Evolutionary conservation across 2,888 invertebrate genomes (phyloP).

Genomic region (Hypomecis atomaria): DNA sequence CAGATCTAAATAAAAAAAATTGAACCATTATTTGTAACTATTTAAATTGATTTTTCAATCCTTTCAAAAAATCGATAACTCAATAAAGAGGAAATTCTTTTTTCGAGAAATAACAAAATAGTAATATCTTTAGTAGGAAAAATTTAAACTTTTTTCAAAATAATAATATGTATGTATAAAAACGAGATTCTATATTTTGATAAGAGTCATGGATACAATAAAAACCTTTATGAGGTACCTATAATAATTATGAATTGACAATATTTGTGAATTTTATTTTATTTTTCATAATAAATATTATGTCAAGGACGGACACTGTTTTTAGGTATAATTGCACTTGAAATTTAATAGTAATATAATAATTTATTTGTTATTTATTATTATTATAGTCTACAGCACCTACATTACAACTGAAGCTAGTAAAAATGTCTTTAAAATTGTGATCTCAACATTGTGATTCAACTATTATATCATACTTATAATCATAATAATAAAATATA

Average conservation of each 20-base stretch:
- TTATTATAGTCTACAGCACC: not conserved
- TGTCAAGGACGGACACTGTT: conserved; percentile 51
- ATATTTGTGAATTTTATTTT: too few species aligned
- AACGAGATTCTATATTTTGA: not conserved
- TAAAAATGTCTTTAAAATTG: conserved; percentile 25
- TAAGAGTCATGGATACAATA: not conserved
- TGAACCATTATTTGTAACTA: too few species aligned
- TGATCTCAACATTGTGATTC: conserved; percentile 38
- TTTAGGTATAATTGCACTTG: conserved; percentile 57
- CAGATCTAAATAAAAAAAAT: too few species aligned
- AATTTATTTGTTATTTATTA: too few species aligned
- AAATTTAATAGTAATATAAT: conserved; percentile 49
- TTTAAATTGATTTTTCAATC: too few species aligned
- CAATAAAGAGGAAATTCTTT: too few species aligned
- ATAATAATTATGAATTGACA: not conserved
- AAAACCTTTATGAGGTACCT: not conserved
- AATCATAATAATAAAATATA: conserved; percentile 13
- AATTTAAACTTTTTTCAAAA: not conserved
- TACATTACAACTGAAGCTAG: conserved; percentile 28
- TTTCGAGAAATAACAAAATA: too few species aligned
- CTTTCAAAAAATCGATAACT: too few species aligned
- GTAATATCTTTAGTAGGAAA: too few species aligned
- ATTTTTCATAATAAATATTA: too few species aligned
- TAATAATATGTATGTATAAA: not conserved
- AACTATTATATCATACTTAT: not conserved